A percentile compares a stretch with the other conserved stretches of the same genome.
Evolutionary conservation across 2,888 invertebrate species (phyloP).

Genomic region (Andrena bicolor): DNA sequence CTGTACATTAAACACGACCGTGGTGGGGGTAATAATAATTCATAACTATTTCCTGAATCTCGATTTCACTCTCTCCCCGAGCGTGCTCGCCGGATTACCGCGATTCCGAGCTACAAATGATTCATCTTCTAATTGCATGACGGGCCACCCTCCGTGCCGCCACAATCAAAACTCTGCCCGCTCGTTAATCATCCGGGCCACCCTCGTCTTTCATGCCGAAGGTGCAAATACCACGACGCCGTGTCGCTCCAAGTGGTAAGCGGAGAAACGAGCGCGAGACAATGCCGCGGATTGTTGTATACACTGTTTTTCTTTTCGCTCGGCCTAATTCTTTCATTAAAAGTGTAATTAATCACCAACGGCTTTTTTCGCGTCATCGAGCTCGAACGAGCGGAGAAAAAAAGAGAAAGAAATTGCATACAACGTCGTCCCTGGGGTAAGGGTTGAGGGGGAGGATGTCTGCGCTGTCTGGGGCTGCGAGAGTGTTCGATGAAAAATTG

Average conservation of each 20-base stretch:
- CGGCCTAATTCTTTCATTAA: constrained; percentile 65
- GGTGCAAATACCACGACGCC: constrained; percentile 70
- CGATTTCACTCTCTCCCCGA: constrained; percentile 48
- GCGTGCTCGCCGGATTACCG: constrained; percentile 65
- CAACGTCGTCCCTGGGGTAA: background rate
- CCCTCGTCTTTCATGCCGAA: constrained; percentile 64
- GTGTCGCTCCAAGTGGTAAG: constrained; percentile 53
- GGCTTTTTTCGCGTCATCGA: constrained; percentile 45
- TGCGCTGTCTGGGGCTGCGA: background rate
- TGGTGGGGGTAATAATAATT: constrained; percentile 27
- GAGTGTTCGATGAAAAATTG: constrained; percentile 35
- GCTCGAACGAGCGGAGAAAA: constrained; percentile 6
- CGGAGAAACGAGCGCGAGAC: constrained; percentile 56
- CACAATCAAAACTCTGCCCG: constrained; percentile 81
- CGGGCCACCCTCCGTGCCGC: constrained; percentile 74
- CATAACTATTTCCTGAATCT: constrained; percentile 40
- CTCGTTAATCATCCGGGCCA: constrained; percentile 80
- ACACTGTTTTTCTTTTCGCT: constrained; percentile 47
- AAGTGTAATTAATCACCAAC: constrained; percentile 61
- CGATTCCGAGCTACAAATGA: constrained; percentile 82
- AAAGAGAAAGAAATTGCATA: background rate
- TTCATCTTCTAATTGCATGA: constrained; percentile 84
- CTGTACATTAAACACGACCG: background rate
- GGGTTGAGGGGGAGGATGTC: constrained; percentile 7
- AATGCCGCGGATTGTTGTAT: constrained; percentile 65